Percentiles rank a stretch among this genome's conserved stretches.
phyloP scores from a whole-genome alignment of 1,140 invertebrate species.

The Drosophila pandora region DNA sequence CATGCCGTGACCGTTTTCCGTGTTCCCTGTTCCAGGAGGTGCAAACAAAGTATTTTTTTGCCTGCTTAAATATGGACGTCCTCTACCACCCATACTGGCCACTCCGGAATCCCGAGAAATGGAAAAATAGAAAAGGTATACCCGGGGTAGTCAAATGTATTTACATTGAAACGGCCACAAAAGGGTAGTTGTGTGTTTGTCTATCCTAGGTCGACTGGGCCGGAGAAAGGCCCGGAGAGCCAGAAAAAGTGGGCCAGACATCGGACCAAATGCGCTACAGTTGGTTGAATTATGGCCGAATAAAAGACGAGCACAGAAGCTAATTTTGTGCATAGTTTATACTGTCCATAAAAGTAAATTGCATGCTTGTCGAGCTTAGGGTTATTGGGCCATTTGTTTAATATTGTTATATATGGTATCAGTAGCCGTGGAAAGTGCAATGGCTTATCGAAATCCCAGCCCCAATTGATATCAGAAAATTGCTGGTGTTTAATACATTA shows the following conservation, averaged over 20 bases:
- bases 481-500: constrained; percentile 7
- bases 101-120: constrained; percentile 39
- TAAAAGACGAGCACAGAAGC: constrained; percentile 43
- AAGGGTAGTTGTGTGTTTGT: constrained; percentile 49
- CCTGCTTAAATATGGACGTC: constrained; percentile 70
- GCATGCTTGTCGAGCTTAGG: constrained; percentile 43
- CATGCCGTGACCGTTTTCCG: constrained; percentile 50
- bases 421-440: neutral
- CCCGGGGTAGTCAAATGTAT: constrained; percentile 39
- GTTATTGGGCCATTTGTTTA: constrained; percentile 41
- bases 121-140: constrained; percentile 67
- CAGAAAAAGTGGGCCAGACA: constrained; percentile 14
- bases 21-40: constrained; percentile 10
- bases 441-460: neutral
- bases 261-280: constrained; percentile 49
- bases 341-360: constrained; percentile 49
- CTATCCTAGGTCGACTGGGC: constrained; percentile 5
- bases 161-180: constrained; percentile 57
- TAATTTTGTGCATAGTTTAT: constrained; percentile 61
- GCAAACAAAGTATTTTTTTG: constrained; percentile 73
- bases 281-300: constrained; percentile 58
- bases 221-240: neutral
- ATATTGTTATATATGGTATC: constrained; percentile 10
- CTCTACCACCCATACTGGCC: constrained; percentile 23
- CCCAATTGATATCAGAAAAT: constrained; percentile 1